phyloP scores from a whole-genome alignment of 2,113 vertebrate species.

The Setophaga petechia region DNA sequence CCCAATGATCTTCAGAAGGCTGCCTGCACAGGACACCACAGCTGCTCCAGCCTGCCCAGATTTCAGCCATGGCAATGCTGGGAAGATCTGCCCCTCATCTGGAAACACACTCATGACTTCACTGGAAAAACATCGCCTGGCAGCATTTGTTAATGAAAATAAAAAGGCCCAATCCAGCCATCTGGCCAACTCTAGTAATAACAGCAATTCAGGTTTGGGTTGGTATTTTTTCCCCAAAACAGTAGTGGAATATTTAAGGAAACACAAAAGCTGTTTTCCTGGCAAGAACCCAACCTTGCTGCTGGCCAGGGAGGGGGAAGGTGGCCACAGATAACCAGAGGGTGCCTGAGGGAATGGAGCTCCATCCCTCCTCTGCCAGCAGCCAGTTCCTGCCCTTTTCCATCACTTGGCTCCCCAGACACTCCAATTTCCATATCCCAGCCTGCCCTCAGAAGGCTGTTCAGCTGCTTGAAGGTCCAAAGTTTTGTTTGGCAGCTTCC shows the following conservation, averaged over 20 bases:
- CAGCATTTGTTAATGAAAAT: neutral
- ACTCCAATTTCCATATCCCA: neutral
- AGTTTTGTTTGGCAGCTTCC: constrained; percentile 16
- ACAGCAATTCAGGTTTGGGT: neutral
- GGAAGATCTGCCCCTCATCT: neutral
- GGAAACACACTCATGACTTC: neutral
- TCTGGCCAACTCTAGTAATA: neutral
- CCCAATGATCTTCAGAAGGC: neutral
- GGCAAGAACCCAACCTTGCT: neutral
- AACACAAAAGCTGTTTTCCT: constrained; percentile 36
- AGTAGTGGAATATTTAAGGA: neutral
- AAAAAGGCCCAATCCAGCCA: neutral
- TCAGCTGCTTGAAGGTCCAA: neutral
- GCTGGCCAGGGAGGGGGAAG: rapidly evolving
- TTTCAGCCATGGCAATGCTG: neutral
- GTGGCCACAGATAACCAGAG: neutral
- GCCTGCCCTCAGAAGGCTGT: neutral
- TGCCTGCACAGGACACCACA: neutral
- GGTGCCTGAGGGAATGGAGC: neutral
- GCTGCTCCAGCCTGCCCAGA: neutral
- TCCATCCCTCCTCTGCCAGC: neutral
- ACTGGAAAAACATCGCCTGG: neutral
- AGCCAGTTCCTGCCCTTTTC: neutral
- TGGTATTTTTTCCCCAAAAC: neutral
- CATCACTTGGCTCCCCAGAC: neutral